Conservation (phyloP, 2,113 vertebrate genomes). For the Orcinus orca region DNA sequence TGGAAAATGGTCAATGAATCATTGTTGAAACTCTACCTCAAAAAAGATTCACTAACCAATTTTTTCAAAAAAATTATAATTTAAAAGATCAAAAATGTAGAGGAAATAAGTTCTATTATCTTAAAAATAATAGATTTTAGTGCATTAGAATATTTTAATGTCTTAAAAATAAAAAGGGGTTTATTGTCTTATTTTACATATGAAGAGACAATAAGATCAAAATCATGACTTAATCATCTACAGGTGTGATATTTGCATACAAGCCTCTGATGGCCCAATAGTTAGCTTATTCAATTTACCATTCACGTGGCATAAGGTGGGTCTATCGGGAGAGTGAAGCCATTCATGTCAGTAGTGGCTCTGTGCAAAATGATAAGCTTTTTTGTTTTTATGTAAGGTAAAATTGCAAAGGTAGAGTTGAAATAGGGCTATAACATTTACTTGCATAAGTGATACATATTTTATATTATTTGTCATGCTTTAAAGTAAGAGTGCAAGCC, state of each 20-base stretch:
- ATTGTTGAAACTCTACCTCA: too few species aligned
- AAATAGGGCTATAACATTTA: neutral
- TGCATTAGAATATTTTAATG: neutral
- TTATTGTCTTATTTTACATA: neutral
- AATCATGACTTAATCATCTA: neutral
- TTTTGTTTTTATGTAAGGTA: neutral
- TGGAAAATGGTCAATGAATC: too few species aligned
- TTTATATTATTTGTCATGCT: neutral
- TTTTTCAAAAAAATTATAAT: too few species aligned
- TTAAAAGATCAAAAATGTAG: neutral
- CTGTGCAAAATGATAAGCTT: neutral
- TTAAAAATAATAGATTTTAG: neutral
- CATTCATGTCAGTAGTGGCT: neutral
- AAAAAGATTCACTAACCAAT: too few species aligned
- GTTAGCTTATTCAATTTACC: neutral
- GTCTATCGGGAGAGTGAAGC: rapidly evolving
- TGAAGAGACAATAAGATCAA: neutral
- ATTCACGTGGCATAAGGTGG: neutral
- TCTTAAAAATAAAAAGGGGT: neutral
- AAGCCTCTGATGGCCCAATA: rapidly evolving
- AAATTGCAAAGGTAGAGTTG: neutral
- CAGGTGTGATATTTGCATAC: neutral
- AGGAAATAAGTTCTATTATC: neutral
- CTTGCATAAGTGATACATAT: neutral
- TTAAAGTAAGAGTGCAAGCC: neutral